Evolutionary conservation across 2,888 invertebrate species (phyloP).

Genomic region (Seira ritae): DNA sequence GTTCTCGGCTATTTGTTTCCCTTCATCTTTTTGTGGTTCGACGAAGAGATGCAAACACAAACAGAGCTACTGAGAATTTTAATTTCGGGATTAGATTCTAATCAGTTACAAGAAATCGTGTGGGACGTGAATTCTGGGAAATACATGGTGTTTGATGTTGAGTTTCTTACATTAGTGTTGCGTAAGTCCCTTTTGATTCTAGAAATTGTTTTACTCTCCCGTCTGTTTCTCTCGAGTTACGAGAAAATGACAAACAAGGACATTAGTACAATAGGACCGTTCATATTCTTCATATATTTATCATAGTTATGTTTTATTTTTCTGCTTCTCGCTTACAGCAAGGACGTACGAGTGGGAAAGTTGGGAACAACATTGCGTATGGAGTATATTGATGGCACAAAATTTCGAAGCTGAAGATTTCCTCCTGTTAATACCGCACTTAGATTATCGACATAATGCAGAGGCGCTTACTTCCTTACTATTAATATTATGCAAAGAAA

Average conservation of each 20-base stretch:
- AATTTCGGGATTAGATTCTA: constrained; percentile 92
- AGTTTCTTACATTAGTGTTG: constrained; percentile 71
- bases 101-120: constrained; percentile 92
- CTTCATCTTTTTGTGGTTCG: constrained; percentile 69
- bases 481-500: constrained; percentile 93
- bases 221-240: too few species aligned
- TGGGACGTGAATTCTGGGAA: constrained; percentile 94
- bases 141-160: constrained; percentile 78
- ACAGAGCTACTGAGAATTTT: constrained; percentile 91
- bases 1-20: constrained; percentile 68
- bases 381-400: constrained; percentile 96
- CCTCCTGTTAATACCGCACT: constrained; percentile 86
- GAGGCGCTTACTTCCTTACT: constrained; percentile 95
- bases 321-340: constrained; percentile 57
- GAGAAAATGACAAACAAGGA: too few species aligned
- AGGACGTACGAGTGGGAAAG: constrained; percentile 95
- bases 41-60: constrained; percentile 80
- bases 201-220: neutral
- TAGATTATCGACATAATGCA: constrained; percentile 89
- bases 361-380: constrained; percentile 96
- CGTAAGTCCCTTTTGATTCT: too few species aligned
- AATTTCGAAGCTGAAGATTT: constrained; percentile 95
- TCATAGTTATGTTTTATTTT: too few species aligned
- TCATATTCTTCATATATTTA: too few species aligned
- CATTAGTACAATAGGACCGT: too few species aligned